Evolutionary conservation across 2,797 vertebrate genomes (phyloP), one percentile per base, ranked within the genome.

Genomic region (Danio choprae): DNA sequence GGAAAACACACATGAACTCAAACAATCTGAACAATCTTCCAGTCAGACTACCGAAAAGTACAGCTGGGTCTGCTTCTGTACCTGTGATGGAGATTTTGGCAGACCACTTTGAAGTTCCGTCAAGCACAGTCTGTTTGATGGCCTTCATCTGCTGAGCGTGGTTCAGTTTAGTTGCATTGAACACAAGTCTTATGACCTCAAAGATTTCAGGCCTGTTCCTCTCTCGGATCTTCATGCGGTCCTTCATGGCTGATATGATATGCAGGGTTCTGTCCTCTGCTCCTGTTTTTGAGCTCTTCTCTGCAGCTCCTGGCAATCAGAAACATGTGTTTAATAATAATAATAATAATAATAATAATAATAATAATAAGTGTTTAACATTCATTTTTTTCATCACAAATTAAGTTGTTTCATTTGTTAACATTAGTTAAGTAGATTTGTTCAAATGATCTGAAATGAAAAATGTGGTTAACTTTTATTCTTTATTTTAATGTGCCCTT

Each of bases 191-290:
- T 88, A 99, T 98, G 80, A 96, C 93, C 80, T 99, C 97, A 36
- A 99, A 99, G 87, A 99, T 97, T 92, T 99, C 98, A 0, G 97
- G 98, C 70, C 97, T 98, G 92, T 99, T 99, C 77, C 97, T 93
- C 89, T 99, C 98, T 0, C 97, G 94, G 83, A 99, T 98, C 89
- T 99, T 99, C 98, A 99, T 99, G 71, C 97, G 94, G 91, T 99
- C 97, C 88, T 97, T 99, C 96, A 99, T 97, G 29, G 97, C 96
- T 91, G 96, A 97, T 91, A 99, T 99, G 88, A 99, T 97, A 89
- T 97, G 96, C 89, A 96, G 96, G 0, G 96, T 99, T 55, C 96
- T 91, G 82, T 99, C 97, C 89, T 99, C 98, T 0, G 96, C 94
- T 38, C 98, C 98, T 0, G 96, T 97, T 88, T 98, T 99, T 0